Conservation (phyloP, 2,888 invertebrate species). For the Bhutanitis thaidina region DNA sequence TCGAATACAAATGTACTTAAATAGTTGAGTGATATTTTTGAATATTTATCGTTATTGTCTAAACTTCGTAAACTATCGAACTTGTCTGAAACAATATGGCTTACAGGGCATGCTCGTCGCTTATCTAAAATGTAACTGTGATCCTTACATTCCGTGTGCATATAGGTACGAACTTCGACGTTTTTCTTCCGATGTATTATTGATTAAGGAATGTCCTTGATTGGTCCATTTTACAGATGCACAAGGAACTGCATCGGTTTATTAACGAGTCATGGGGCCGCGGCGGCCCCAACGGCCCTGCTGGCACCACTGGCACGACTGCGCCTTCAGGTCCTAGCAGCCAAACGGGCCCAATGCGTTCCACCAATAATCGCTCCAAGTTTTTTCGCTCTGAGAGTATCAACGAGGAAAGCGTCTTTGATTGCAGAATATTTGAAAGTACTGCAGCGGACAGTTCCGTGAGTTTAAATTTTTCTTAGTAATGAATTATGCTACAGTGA, state of each 20-base stretch:
- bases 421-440: constrained; percentile 44
- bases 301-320: constrained; percentile 9
- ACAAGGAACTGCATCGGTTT: constrained; percentile 86
- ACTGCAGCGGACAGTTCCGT: constrained; percentile 41
- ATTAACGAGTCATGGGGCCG: constrained; percentile 61
- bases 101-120: too few relatives aligned
- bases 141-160: too few relatives aligned
- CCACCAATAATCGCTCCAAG: constrained; percentile 28
- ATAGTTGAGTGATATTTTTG: too few relatives aligned
- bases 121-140: too few relatives aligned
- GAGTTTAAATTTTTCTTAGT: constrained; percentile 9
- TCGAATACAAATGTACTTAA: too few relatives aligned
- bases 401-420: constrained; percentile 52
- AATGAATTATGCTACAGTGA: too few relatives aligned
- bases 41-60: too few relatives aligned
- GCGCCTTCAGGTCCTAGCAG: constrained; percentile 15
- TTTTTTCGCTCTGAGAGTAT: constrained; percentile 55
- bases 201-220: too few relatives aligned
- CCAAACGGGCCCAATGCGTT: constrained; percentile 7
- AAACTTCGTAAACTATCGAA: too few relatives aligned
- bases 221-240: constrained; percentile 68
- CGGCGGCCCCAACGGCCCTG: constrained; percentile 25
- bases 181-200: background rate
- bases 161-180: too few relatives aligned
- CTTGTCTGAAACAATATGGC: too few relatives aligned